Conservation (phyloP, 1,140 invertebrate genomes). For the Atta cephalotes region DNA sequence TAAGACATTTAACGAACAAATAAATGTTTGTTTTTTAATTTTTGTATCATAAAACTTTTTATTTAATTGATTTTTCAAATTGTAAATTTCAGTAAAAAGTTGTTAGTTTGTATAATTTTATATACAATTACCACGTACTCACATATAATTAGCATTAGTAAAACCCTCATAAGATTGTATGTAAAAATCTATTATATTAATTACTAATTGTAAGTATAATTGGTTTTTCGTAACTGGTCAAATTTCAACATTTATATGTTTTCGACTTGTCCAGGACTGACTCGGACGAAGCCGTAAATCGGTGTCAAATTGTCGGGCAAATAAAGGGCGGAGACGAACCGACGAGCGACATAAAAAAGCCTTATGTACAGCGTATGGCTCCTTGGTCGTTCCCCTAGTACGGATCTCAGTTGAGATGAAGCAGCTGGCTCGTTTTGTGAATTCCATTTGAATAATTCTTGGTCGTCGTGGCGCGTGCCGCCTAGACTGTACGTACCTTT, state of each 20-base stretch:
- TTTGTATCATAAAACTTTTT: background rate
- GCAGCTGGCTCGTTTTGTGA: slow-evolving; percentile 74
- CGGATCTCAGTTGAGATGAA: slow-evolving; percentile 44
- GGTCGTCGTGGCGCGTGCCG: slow-evolving; percentile 67
- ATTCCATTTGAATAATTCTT: slow-evolving; percentile 79
- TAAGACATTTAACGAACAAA: background rate
- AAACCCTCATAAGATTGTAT: background rate
- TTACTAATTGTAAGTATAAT: background rate
- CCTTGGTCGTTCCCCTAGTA: slow-evolving; percentile 68
- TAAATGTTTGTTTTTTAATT: background rate
- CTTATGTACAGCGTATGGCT: slow-evolving; percentile 60
- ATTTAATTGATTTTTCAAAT: background rate
- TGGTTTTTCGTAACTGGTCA: background rate
- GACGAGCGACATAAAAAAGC: slow-evolving; percentile 60
- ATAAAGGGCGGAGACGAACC: slow-evolving; percentile 37
- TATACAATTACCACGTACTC: background rate
- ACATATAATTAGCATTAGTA: background rate
- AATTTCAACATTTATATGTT: slow-evolving; percentile 10
- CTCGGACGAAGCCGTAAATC: slow-evolving; percentile 61
- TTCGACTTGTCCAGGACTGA: slow-evolving; percentile 30
- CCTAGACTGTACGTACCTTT: slow-evolving; percentile 52
- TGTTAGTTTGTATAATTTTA: background rate
- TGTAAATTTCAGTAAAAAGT: background rate
- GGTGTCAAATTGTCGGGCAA: slow-evolving; percentile 37
- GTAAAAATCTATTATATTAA: background rate